Conservation (phyloP, 1,140 invertebrate species). For the Lucilia sericata region DNA sequence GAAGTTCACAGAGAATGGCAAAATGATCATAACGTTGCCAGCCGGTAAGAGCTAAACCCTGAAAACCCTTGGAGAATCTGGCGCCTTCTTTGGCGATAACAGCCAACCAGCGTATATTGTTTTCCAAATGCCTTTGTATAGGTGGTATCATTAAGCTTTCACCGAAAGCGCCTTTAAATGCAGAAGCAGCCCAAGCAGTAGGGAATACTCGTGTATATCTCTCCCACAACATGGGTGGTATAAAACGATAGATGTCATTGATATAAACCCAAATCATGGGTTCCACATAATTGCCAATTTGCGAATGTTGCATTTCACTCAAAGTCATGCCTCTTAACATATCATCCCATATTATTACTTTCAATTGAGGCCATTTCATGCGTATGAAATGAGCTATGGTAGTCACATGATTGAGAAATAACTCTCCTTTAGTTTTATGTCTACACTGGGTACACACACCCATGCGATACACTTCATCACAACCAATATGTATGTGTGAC, state of each 20-base stretch:
- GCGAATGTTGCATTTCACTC: conserved; percentile 75
- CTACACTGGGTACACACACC: conserved; percentile 83
- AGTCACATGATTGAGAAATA: conserved; percentile 81
- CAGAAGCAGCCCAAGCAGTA: conserved; percentile 80
- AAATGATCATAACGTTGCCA: conserved; percentile 92
- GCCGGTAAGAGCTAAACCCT: conserved; percentile 79
- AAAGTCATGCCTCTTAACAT: conserved; percentile 86
- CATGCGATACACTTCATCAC: conserved; percentile 86
- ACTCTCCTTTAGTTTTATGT: conserved; percentile 70
- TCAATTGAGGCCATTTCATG: conserved; percentile 74
- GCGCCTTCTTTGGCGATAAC: conserved; percentile 72
- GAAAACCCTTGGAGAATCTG: conserved; percentile 71
- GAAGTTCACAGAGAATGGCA: conserved; percentile 90
- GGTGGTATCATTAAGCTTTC: conserved; percentile 79
- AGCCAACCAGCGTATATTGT: conserved; percentile 79
- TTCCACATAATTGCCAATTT: conserved; percentile 82
- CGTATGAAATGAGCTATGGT: conserved; percentile 75
- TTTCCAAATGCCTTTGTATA: conserved; percentile 76
- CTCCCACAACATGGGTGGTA: conserved; percentile 75
- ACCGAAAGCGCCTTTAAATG: conserved; percentile 80
- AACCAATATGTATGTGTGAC: conserved; percentile 83
- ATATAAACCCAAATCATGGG: conserved; percentile 89
- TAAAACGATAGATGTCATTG: conserved; percentile 73
- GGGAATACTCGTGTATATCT: conserved; percentile 86
- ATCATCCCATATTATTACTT: conserved; percentile 94